phyloP scores from a whole-genome alignment of 2,797 vertebrate genomes.

The Esox masquinongy region DNA sequence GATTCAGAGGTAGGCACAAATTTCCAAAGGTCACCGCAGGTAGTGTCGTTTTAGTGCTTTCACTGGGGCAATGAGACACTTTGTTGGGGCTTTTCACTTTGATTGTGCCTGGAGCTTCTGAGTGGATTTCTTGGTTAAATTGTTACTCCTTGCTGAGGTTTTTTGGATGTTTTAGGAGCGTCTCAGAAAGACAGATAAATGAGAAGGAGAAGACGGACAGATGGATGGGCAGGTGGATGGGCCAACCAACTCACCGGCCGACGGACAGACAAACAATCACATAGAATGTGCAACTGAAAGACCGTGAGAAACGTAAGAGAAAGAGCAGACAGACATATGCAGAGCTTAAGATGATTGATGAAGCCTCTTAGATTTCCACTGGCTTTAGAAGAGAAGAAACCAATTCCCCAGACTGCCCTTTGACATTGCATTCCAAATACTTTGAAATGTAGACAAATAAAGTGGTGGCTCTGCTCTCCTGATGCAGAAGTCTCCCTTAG shows the following conservation, averaged over 20 bases:
- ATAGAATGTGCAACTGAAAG: neutral
- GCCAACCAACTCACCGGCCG: no score
- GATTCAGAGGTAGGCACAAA: conserved; percentile 7
- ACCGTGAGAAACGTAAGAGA: neutral
- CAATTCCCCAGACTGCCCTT: neutral
- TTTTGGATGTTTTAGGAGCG: neutral
- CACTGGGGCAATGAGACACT: neutral
- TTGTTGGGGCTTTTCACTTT: neutral
- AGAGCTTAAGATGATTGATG: neutral
- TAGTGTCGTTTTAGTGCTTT: neutral
- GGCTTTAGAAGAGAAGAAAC: neutral
- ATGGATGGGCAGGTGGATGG: no score
- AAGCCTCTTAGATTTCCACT: neutral
- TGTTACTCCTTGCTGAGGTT: neutral
- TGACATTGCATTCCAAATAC: conserved; percentile 13
- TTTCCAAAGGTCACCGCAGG: neutral
- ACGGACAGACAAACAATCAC: neutral
- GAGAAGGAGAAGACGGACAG: neutral
- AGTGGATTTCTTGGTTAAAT: neutral
- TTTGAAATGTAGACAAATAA: neutral
- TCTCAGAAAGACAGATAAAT: conserved; percentile 9
- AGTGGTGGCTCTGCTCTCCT: neutral
- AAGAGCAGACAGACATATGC: neutral
- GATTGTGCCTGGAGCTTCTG: neutral
- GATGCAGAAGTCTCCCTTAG: neutral